A percentile compares a stretch with the other conserved stretches of the same genome.
These are phyloP conservation scores for Drosophila quadrilineata DNA, from an alignment of 1,140 invertebrate species.

Conservation along the genomic window DNA sequence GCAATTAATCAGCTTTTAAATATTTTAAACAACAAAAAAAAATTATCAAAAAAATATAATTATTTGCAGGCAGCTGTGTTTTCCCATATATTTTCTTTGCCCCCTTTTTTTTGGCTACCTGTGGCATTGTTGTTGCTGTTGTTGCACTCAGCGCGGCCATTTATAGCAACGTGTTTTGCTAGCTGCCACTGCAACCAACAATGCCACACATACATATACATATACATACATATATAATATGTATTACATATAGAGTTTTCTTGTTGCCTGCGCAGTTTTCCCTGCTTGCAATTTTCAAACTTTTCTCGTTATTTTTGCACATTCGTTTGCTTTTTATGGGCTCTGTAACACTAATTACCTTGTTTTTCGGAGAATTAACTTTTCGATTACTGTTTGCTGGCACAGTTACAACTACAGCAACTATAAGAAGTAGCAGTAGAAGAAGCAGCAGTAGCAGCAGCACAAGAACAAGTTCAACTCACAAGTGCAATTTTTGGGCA, in stretches of 20 bases:
- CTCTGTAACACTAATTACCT: slow-evolving; percentile 77
- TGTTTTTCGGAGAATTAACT: slow-evolving; percentile 79
- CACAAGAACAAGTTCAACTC: slow-evolving; percentile 30
- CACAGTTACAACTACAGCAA: slow-evolving; percentile 27
- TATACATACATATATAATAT: too few species aligned
- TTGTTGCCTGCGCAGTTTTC: slow-evolving; percentile 39
- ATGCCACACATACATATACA: too few species aligned
- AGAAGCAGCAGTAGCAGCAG: background rate
- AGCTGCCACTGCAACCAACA: slow-evolving; percentile 60
- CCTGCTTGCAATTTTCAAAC: slow-evolving; percentile 50
- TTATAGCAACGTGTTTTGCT: slow-evolving; percentile 65
- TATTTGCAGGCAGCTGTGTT: background rate
- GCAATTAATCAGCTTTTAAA: too few species aligned
- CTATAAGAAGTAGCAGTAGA: slow-evolving; percentile 8
- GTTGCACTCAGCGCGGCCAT: slow-evolving; percentile 41
- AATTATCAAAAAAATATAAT: slow-evolving; percentile 15
- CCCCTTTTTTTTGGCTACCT: slow-evolving; percentile 14
- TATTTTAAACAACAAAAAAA: too few species aligned
- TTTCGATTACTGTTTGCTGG: slow-evolving; percentile 76
- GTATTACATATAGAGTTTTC: too few species aligned
- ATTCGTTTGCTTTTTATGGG: slow-evolving; percentile 76
- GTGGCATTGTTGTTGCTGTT: slow-evolving; percentile 32
- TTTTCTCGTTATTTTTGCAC: slow-evolving; percentile 78
- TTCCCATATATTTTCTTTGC: background rate
- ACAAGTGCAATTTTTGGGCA: slow-evolving; percentile 58